Conservation (phyloP, 2,888 invertebrate genomes). For the Cerceris rybyensis region DNA sequence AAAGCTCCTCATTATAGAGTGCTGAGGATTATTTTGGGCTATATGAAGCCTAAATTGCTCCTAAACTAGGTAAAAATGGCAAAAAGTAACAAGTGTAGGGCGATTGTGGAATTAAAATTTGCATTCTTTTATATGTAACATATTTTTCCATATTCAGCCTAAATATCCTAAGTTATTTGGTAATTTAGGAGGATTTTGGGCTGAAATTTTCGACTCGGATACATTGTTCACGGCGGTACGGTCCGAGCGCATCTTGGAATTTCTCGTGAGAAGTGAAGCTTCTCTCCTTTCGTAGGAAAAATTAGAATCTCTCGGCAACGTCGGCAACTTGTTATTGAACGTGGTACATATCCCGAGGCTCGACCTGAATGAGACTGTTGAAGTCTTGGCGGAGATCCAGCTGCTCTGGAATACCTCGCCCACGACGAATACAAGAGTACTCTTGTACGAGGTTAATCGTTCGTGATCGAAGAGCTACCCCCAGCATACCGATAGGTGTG, state of each 20-base stretch:
- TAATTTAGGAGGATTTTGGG: too few relatives aligned
- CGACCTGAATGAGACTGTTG: slow-evolving; percentile 71
- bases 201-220: too few relatives aligned
- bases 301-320: slow-evolving; percentile 61
- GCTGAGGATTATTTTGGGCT: too few relatives aligned
- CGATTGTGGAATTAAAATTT: too few relatives aligned
- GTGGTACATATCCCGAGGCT: slow-evolving; percentile 55
- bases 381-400: slow-evolving; percentile 70
- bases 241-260: slow-evolving; percentile 19
- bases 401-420: slow-evolving; percentile 33
- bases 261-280: not conserved
- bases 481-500: slow-evolving; percentile 21
- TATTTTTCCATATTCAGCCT: too few relatives aligned
- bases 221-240: too few relatives aligned
- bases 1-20: too few relatives aligned
- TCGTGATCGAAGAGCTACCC: slow-evolving; percentile 62
- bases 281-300: slow-evolving; percentile 37
- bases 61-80: too few relatives aligned
- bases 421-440: slow-evolving; percentile 62
- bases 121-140: too few relatives aligned
- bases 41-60: too few relatives aligned
- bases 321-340: slow-evolving; percentile 72
- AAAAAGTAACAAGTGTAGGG: too few relatives aligned
- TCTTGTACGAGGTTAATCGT: slow-evolving; percentile 70
- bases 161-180: too few relatives aligned